Evolutionary conservation across 2,888 invertebrate species (phyloP), one percentile per base, ranked within the genome.

Genomic region (Megastigmus dorsalis): DNA sequence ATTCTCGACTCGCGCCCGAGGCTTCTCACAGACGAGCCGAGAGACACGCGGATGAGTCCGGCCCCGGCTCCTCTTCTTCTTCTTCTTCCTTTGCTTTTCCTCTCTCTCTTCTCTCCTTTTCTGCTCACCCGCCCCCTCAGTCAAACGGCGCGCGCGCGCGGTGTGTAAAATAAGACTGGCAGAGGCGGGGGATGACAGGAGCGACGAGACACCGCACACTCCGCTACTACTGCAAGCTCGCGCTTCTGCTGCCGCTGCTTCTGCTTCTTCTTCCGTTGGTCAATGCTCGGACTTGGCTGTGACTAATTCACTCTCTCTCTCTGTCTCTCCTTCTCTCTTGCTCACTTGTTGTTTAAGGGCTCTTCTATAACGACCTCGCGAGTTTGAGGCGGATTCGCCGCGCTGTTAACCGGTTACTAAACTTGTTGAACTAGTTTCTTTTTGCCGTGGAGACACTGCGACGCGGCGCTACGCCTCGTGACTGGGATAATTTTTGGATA

Each of bases 81-180:
- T 13, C 26, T n/a, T 20, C 54, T 30, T 30, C 41, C 15, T 33
- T 20, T 15, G n/a, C n/a, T n/a, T n/a, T n/a, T n/a, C n/a, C n/a
- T 4, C 36, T 13, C 6, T 50, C n/a, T 13, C 26, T n/a, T 20
- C 54, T 30, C 41, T 52, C 15, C 45, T 20, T 15, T 30, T 28
- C 13, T 43, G 7, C 23, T 13, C 55, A 15, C 15, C 28, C 50
- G 1, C 50, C n/a, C 50, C 50, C 13, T 50, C 5, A 18, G 50
- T n/a, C n/a, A n/a, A n/a, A n/a, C 30, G 30, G 7, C 28, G 38
- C 36, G 20, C 43, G 9, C 10, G 15, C 30, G 48, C 18, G 28
- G 48, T 6, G 41, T 18, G 52, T 54, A 62, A 70, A 62, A 62
- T 60, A 62, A 70, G n/a, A n/a, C n/a, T n/a, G n/a, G n/a, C n/a